Evolutionary conservation across 2,113 vertebrate genomes (phyloP).

Genomic region (Hepsetus odoe): DNA sequence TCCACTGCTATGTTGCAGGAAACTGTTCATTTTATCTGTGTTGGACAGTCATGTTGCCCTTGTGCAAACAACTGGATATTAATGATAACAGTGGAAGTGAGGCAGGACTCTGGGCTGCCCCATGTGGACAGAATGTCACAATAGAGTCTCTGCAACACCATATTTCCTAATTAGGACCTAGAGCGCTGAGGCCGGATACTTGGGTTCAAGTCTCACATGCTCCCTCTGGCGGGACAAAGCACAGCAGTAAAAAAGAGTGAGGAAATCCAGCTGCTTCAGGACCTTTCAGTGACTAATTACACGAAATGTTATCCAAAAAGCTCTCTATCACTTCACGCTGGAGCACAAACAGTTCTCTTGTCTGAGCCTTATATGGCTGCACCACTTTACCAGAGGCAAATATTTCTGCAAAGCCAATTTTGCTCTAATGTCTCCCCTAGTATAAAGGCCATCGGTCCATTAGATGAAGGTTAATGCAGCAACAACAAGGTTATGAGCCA

Average conservation of each 20-base stretch:
- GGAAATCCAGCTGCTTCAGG: slow-evolving; percentile 27
- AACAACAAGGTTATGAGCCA: slow-evolving; percentile 1
- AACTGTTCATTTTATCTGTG: slow-evolving; percentile 14
- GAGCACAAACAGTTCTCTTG: slow-evolving; percentile 33
- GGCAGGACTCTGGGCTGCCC: not conserved
- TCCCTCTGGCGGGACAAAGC: slow-evolving; percentile 33
- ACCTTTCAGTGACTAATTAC: slow-evolving; percentile 23
- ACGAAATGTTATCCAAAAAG: slow-evolving; percentile 25
- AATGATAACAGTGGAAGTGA: not conserved
- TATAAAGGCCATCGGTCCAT: not conserved
- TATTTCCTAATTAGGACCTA: slow-evolving; percentile 57
- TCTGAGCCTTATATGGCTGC: slow-evolving; percentile 44
- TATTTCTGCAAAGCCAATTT: slow-evolving; percentile 16
- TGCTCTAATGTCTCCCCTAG: not conserved
- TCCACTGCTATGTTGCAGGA: not conserved
- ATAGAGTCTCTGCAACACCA: slow-evolving; percentile 16
- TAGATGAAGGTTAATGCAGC: not conserved
- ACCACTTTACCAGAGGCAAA: slow-evolving; percentile 15
- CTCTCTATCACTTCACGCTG: slow-evolving; percentile 17
- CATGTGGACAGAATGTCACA: slow-evolving; percentile 41
- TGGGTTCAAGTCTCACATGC: not conserved
- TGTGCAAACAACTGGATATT: slow-evolving; percentile 2
- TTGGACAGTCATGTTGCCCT: not conserved
- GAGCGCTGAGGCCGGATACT: not conserved
- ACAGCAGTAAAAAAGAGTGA: not conserved